Evolutionary conservation across 2,888 invertebrate genomes (phyloP), one percentile per base, ranked within the genome.

Genomic region (Tenthredo mesomela): DNA sequence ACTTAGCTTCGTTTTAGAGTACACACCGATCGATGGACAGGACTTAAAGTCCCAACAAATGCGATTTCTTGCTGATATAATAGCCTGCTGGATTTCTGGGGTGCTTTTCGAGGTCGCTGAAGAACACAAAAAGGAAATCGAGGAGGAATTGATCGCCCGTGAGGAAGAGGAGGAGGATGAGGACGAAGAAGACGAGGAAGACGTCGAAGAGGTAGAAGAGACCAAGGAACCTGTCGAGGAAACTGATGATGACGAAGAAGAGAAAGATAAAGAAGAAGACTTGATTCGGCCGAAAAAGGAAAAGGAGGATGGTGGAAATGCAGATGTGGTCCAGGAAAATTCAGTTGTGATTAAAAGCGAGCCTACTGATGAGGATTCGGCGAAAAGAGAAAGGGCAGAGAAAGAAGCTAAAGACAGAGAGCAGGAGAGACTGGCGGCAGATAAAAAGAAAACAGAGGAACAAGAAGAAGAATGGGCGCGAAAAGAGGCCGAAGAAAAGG

Each of bases 21-120:
- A 91, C 47, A 73, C 43, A 1, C 88, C 89, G 0, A 12, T 87
- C 0, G 88, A 88, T 37, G 86, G 89, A 7, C 90, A 89, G 21
- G 92, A 92, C 70, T 87, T 91, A 1, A 89, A 89, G 21, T 91
- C 90, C 2, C 91, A 91, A 54, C 93, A 93, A 84, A 89, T 93
- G 88, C 88, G 88, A 18, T 87, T 92, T 40, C 86, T 93, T 3
- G 89, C 93, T 3, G 91, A 93, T 29, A 65, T 90, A 0, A 86
- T 93, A 33, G 91, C 91, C 10, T 90, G 90, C 40, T 93, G 93
- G 93, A 89, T 93, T 33, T 84, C 90, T 5, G 92, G 91, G 0
- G 87, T 93, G 1, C 71, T 93, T 3, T 82, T 89, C 1, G 90
- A 92, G 58, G 89, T 92, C 0, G 90, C 91, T 4, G 87, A 90